phyloP scores from a whole-genome alignment of 2,888 invertebrate genomes.

The Autographa gamma region DNA sequence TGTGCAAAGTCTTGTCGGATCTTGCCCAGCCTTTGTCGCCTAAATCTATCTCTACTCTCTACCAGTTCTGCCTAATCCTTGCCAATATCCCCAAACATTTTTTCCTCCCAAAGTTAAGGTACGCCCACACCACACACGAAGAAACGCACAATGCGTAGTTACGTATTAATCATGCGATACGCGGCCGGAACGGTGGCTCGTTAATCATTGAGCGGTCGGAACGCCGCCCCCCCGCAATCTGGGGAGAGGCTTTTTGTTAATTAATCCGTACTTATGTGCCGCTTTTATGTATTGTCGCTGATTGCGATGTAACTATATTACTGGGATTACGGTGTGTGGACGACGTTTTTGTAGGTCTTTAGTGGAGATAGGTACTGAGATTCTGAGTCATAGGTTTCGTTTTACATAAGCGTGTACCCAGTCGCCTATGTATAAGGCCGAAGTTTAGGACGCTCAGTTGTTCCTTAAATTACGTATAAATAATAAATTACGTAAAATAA shows the following conservation, averaged over 20 bases:
- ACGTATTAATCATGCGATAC: constrained; percentile 87
- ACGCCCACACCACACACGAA: constrained; percentile 57
- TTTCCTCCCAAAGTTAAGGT: constrained; percentile 49
- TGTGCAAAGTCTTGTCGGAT: too few species aligned
- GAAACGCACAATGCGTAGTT: constrained; percentile 76
- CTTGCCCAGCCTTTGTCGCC: too few species aligned
- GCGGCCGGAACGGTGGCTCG: constrained; percentile 79
- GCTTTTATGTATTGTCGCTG: constrained; percentile 65
- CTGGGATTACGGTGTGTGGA: background rate
- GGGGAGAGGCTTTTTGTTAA: constrained; percentile 84
- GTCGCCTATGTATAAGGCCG: too few species aligned
- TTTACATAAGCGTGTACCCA: too few species aligned
- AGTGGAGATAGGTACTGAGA: background rate
- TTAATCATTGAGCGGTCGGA: constrained; percentile 84
- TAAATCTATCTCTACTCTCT: too few species aligned
- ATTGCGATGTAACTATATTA: constrained; percentile 38
- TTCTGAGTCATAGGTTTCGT: too few species aligned
- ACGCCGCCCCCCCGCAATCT: constrained; percentile 71
- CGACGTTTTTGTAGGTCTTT: background rate
- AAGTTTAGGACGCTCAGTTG: too few species aligned
- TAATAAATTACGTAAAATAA: too few species aligned
- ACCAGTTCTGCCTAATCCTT: background rate
- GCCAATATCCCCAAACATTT: constrained; percentile 40
- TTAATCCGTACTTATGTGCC: constrained; percentile 78
- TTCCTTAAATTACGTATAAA: too few species aligned